phyloP scores from a whole-genome alignment of 2,888 invertebrate species.

The Leptopilina syphax region DNA sequence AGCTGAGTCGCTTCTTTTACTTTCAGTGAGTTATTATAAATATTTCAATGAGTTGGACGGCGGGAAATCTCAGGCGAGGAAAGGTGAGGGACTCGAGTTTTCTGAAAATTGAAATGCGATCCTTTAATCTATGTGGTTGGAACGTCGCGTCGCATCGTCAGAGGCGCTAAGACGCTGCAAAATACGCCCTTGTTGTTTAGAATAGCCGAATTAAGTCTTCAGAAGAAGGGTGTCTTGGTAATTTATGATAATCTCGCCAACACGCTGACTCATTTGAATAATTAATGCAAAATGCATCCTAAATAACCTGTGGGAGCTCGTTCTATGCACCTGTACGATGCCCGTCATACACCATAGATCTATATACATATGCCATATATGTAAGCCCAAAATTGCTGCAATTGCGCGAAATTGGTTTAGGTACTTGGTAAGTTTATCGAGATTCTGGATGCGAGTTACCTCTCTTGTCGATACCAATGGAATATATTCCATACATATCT shows the following conservation, averaged over 20 bases:
- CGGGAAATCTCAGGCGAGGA: constrained; percentile 1
- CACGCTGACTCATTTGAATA: constrained; percentile 71
- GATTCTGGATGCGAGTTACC: constrained; percentile 59
- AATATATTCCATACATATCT: constrained; percentile 4
- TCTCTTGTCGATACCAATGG: constrained; percentile 42
- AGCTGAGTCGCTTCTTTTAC: constrained; percentile 5
- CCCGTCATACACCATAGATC: constrained; percentile 47
- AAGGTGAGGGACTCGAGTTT: constrained; percentile 43
- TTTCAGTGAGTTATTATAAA: constrained; percentile 15
- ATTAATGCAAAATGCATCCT: constrained; percentile 75
- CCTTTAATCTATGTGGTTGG: constrained; percentile 53
- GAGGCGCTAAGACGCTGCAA: constrained; percentile 20
- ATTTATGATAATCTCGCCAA: constrained; percentile 72
- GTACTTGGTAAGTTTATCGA: constrained; percentile 68
- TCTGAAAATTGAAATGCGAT: constrained; percentile 61
- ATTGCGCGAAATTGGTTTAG: constrained; percentile 70
- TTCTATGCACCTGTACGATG: constrained; percentile 70
- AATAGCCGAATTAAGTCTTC: constrained; percentile 55
- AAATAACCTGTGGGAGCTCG: constrained; percentile 71
- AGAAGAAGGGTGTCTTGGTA: constrained; percentile 60
- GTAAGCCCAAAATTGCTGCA: constrained; percentile 66
- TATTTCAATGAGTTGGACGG: neutral
- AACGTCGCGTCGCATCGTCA: constrained; percentile 3
- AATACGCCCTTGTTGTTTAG: constrained; percentile 44
- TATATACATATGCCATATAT: constrained; percentile 48